Evolutionary conservation across 2,797 vertebrate genomes (phyloP).

Genomic region (Erithacus rubecula): DNA sequence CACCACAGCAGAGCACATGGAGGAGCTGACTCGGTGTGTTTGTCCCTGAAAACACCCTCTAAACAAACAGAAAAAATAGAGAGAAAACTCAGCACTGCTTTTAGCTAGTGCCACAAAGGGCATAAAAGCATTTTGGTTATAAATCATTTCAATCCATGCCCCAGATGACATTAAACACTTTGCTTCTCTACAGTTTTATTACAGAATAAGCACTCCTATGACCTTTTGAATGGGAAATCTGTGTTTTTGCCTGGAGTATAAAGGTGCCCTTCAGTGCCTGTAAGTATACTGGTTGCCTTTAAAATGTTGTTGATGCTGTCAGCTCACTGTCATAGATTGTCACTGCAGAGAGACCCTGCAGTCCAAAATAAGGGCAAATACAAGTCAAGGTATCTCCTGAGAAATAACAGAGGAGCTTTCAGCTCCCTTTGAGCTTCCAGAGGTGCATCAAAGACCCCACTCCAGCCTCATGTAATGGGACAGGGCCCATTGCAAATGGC

Average conservation of each 20-base stretch:
- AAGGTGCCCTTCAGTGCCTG: constrained; percentile 36
- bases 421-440: background rate
- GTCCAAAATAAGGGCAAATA: background rate
- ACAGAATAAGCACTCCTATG: constrained; percentile 24
- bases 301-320: constrained; percentile 6
- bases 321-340: background rate
- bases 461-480: background rate
- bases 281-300: background rate
- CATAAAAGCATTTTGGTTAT: constrained; percentile 17
- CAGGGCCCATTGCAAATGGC: background rate
- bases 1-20: background rate
- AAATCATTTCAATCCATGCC: constrained; percentile 37
- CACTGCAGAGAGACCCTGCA: background rate
- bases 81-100: background rate
- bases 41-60: constrained; percentile 28
- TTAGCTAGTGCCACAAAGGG: background rate
- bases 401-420: background rate
- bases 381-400: background rate
- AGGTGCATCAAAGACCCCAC: background rate
- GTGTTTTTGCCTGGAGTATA: background rate
- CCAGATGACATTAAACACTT: constrained; percentile 52
- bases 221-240: constrained; percentile 37
- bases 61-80: constrained; percentile 11
- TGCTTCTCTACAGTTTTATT: constrained; percentile 41
- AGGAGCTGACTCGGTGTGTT: background rate